Evolutionary conservation across 1,140 invertebrate genomes (phyloP), one percentile per base, ranked within the genome.

Genomic region (Phthorimaea operculella): DNA sequence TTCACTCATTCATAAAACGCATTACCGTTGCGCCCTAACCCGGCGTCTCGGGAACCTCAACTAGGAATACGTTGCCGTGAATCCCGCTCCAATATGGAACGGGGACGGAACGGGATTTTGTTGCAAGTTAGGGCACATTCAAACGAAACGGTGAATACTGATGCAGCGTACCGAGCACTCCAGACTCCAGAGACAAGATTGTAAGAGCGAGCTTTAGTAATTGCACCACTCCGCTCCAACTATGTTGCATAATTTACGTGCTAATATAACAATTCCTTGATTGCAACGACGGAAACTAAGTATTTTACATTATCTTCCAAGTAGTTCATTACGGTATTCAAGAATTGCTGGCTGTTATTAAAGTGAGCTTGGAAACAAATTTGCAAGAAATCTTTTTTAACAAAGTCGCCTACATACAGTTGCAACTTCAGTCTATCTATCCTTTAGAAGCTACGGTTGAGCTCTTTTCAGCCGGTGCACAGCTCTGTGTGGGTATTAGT

Each of bases 1-100:
- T 67, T 73, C 70, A 75, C 76, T 79, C 78, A 78, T 82, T 79
- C 76, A 80, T 79, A 74, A 78, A 80, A 80, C 64, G 75, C 69
- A 74, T 79, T 79, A 79, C 72, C 54, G 58, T 67, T 53, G 61
- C 60, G 58, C 64, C 60, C 63, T 76, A 72, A 70, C 67, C 64
- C 59, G 59, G 52, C 62, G 57, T 64, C 71, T 67, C 60, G 60
- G 53, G 66, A 68, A n/a, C n/a, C n/a, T n/a, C n/a, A n/a, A 73
- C 66, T 65, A 58, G 60, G 70, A 76, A 76, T 79, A 78, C 66
- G 69, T 73, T 75, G 63, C 36, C 36, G 36, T 39, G 61, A 72
- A 80, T 73, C 69, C 68, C 66, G 64, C 61, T 77, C 62, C 72
- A 71, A 69, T 74, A 73, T 55, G 62, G 64, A 66, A 72, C 70